Evolutionary conservation across 2,888 invertebrate species (phyloP).

Genomic region (Nemotelus pantherinus): DNA sequence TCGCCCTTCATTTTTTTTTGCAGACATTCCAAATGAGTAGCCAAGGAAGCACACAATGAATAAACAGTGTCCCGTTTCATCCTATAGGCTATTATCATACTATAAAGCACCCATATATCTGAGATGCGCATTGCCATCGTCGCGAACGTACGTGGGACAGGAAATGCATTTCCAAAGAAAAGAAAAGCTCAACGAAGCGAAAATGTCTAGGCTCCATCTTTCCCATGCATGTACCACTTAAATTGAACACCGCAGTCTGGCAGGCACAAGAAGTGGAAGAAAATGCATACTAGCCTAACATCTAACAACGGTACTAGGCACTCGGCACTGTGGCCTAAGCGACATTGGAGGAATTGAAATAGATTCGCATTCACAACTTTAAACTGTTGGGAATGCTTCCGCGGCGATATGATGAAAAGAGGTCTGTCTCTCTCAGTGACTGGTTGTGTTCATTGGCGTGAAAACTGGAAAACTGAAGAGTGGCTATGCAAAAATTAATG

Average conservation of each 20-base stretch:
- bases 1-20: no score
- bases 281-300: neutral
- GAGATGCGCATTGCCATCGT: no score
- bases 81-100: no score
- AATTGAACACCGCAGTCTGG: slow-evolving; percentile 22
- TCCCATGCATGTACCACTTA: neutral
- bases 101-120: no score
- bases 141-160: no score
- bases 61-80: no score
- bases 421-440: no score
- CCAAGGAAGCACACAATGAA: no score
- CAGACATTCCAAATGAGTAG: no score
- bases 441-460: slow-evolving; percentile 4
- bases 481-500: slow-evolving; percentile 15
- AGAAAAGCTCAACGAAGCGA: neutral
- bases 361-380: slow-evolving; percentile 2
- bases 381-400: slow-evolving; percentile 14
- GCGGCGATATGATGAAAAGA: neutral
- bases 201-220: slow-evolving; percentile 6
- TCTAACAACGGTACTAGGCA: neutral
- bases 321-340: neutral
- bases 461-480: slow-evolving; percentile 19
- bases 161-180: no score
- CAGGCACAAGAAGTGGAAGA: neutral
- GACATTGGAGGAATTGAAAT: slow-evolving; percentile 14